A percentile compares a stretch with the other conserved stretches of the same genome.
Evolutionary conservation across 2,888 invertebrate genomes (phyloP).

Genomic region (Napeogenes sylphis): DNA sequence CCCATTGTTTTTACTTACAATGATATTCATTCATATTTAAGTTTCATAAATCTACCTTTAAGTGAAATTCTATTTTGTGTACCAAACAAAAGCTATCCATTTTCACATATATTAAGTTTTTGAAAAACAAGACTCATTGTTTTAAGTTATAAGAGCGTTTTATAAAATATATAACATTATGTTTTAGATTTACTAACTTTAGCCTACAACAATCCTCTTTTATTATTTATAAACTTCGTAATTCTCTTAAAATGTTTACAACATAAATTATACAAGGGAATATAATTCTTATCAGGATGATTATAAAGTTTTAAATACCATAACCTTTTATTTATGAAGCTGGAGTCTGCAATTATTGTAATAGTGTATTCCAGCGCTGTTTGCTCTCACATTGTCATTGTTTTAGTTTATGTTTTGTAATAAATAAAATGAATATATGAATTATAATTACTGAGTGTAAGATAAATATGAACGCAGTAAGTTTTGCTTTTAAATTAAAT

Average conservation of each 20-base stretch:
- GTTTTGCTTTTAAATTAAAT: not conserved
- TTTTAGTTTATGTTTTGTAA: conserved; percentile 7
- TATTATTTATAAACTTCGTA: conserved; percentile 2
- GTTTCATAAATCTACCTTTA: not conserved
- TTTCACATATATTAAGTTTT: not conserved
- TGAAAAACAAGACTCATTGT: not conserved
- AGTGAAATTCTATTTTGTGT: not conserved
- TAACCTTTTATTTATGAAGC: conserved; percentile 2
- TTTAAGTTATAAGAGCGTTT: conserved; percentile 1
- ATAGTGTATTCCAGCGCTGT: conserved; percentile 22
- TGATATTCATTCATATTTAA: not conserved
- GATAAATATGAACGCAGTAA: conserved; percentile 3
- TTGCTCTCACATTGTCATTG: conserved; percentile 20
- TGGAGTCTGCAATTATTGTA: conserved; percentile 21
- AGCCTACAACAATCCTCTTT: not conserved
- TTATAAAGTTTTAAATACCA: not conserved
- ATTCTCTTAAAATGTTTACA: conserved; percentile 6
- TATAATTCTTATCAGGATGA: not conserved
- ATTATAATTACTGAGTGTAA: conserved; percentile 6
- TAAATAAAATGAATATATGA: conserved; percentile 3
- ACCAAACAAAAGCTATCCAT: not conserved
- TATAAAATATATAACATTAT: not conserved
- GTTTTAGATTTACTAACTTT: conserved; percentile 1
- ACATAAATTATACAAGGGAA: not conserved
- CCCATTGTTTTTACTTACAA: not conserved